Evolutionary conservation across 2,888 invertebrate genomes (phyloP).

Genomic region (Criorhina ranunculi): DNA sequence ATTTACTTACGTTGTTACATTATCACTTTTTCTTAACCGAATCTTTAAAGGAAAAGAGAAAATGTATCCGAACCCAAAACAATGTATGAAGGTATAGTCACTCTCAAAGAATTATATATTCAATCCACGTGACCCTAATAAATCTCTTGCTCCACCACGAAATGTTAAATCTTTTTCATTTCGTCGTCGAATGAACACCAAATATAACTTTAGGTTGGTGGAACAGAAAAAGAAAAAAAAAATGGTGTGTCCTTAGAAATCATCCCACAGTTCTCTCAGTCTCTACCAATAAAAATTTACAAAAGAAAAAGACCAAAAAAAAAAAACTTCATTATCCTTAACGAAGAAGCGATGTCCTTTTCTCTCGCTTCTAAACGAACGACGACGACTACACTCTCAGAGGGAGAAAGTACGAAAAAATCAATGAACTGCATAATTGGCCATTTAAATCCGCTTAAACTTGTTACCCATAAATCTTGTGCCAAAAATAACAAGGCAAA

Average conservation of each 20-base stretch:
- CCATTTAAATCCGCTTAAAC: conserved; percentile 78
- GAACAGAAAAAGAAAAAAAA: conserved; percentile 21
- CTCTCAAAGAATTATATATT: conserved; percentile 51
- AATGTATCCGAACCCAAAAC: not conserved
- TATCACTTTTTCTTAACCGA: not conserved
- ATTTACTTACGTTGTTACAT: conserved; percentile 6
- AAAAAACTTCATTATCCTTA: conserved; percentile 25
- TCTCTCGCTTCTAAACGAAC: conserved; percentile 75
- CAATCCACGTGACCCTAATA: conserved; percentile 63
- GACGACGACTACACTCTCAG: conserved; percentile 56
- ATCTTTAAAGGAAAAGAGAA: not conserved
- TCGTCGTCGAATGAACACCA: conserved; percentile 51
- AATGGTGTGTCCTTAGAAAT: conserved; percentile 17
- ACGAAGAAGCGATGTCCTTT: conserved; percentile 40
- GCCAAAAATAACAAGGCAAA: conserved; percentile 29
- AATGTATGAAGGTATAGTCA: not conserved
- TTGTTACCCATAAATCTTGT: conserved; percentile 56
- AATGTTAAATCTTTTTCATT: conserved; percentile 47
- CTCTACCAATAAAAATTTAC: not conserved
- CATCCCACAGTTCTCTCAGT: conserved; percentile 7
- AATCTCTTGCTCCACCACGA: conserved; percentile 43
- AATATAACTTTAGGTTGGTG: conserved; percentile 16
- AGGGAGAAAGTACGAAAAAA: conserved; percentile 54
- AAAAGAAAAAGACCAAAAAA: conserved; percentile 9
- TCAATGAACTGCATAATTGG: conserved; percentile 82